Conservation (phyloP, 1,140 invertebrate species). For the Scaptomyza pallida region DNA sequence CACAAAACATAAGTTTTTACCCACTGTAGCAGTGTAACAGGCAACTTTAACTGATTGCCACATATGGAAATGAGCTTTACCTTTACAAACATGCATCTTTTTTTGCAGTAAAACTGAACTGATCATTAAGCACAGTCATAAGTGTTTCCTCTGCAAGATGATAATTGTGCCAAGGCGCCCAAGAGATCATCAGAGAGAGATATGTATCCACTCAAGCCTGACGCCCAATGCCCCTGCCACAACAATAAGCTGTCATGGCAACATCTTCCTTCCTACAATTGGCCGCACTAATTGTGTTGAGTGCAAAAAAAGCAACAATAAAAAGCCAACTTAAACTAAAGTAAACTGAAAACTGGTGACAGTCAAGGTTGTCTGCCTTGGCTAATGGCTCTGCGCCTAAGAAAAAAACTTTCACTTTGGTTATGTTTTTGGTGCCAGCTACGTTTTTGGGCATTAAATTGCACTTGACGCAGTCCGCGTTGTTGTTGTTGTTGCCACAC, state of each 20-base stretch:
- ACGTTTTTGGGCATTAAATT: conserved; percentile 73
- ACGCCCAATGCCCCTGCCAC: conserved; percentile 11
- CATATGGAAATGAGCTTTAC: conserved; percentile 74
- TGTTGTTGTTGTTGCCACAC: conserved; percentile 50
- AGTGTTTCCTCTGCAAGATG: conserved; percentile 41
- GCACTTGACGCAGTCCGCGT: conserved; percentile 43
- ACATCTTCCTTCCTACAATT: conserved; percentile 6
- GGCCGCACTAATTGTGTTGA: conserved; percentile 19
- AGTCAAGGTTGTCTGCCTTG: conserved; percentile 72
- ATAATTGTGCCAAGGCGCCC: conserved; percentile 45
- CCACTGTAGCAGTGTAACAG: conserved; percentile 27
- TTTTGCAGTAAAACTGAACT: conserved; percentile 1
- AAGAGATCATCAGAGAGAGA: conserved; percentile 15
- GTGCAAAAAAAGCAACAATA: conserved; percentile 6
- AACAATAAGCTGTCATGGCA: conserved; percentile 19
- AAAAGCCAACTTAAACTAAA: conserved; percentile 6
- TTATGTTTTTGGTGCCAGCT: conserved; percentile 36
- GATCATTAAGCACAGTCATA: conserved; percentile 40
- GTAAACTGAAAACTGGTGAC: conserved; percentile 42
- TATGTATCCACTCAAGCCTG: conserved; percentile 42
- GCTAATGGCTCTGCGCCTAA: conserved; percentile 43
- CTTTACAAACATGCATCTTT: conserved; percentile 36
- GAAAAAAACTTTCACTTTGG: conserved; percentile 77
- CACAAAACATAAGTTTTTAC: background rate
- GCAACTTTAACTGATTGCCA: conserved; percentile 56